A percentile compares a stretch with the other conserved stretches of the same genome.
Evolutionary conservation across 2,888 invertebrate species (phyloP).

Genomic region (Xanthostigma xanthostigma): DNA sequence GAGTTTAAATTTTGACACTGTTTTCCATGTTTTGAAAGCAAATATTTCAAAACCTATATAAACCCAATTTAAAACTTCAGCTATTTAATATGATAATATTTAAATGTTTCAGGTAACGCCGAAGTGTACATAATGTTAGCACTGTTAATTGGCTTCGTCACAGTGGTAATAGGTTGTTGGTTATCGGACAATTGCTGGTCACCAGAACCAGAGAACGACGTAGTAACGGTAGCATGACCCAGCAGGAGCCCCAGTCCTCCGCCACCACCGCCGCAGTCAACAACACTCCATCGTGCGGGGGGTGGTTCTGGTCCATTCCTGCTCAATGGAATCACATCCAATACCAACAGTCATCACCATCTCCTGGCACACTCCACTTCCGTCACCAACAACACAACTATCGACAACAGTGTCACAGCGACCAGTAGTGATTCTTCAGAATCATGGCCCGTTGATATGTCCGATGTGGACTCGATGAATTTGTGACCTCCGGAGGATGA

Average conservation of each 20-base stretch:
- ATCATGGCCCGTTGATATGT: conserved; percentile 20
- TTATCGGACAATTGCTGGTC: conserved; percentile 67
- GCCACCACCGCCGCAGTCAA: background rate
- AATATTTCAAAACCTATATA: too few relatives aligned
- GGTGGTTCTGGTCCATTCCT: too few relatives aligned
- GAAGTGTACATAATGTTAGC: conserved; percentile 62
- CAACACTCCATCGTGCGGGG: too few relatives aligned
- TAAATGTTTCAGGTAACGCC: conserved; percentile 43
- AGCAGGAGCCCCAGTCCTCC: conserved; percentile 44
- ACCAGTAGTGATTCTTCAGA: conserved; percentile 8
- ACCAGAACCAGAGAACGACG: conserved; percentile 50
- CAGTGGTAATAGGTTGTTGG: conserved; percentile 63
- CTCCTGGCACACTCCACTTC: too few relatives aligned
- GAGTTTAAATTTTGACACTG: too few relatives aligned
- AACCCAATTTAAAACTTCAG: too few relatives aligned
- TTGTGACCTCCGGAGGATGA: conserved; percentile 11
- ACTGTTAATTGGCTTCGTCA: conserved; percentile 53
- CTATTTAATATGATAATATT: background rate
- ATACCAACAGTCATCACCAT: too few relatives aligned
- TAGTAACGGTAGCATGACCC: conserved; percentile 53
- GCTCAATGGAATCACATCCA: too few relatives aligned
- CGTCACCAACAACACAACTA: too few relatives aligned
- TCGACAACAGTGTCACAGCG: too few relatives aligned
- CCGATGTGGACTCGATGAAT: conserved; percentile 17
- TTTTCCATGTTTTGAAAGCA: too few relatives aligned